These are phyloP conservation scores for Turdus rufiventris DNA, from an alignment of 2,113 vertebrate genomes.

Conservation along the genomic window DNA sequence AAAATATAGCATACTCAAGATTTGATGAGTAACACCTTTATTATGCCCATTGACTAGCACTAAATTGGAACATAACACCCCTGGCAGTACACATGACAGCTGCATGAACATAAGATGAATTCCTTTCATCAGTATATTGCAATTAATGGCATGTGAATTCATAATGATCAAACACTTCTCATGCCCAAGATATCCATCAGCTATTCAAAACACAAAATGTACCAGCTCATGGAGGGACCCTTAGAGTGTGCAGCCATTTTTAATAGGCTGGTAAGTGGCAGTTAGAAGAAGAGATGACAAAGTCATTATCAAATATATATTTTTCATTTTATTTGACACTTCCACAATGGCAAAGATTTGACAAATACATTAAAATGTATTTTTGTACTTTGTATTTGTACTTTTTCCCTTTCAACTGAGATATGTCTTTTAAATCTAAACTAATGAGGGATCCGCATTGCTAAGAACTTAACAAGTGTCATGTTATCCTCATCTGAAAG, in stretches of 20 bases:
- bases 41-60: neutral
- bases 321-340: neutral
- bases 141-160: conserved; percentile 37
- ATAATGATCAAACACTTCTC: conserved; percentile 12
- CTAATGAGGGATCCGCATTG: neutral
- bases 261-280: neutral
- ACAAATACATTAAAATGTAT: neutral
- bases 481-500: neutral
- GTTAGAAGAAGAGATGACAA: neutral
- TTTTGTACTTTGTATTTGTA: too few species aligned
- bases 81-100: neutral
- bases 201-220: neutral
- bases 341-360: neutral
- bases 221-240: neutral
- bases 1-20: neutral
- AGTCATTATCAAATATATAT: neutral
- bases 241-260: neutral
- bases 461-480: neutral
- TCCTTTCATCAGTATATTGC: conserved; percentile 20
- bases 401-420: neutral
- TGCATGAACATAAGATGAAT: conserved; percentile 9
- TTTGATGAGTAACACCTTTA: conserved; percentile 30
- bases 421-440: neutral
- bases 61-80: conserved; percentile 15
- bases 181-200: conserved; percentile 18